phyloP scores from a whole-genome alignment of 2,888 invertebrate genomes.

The Sesia bembeciformis region DNA sequence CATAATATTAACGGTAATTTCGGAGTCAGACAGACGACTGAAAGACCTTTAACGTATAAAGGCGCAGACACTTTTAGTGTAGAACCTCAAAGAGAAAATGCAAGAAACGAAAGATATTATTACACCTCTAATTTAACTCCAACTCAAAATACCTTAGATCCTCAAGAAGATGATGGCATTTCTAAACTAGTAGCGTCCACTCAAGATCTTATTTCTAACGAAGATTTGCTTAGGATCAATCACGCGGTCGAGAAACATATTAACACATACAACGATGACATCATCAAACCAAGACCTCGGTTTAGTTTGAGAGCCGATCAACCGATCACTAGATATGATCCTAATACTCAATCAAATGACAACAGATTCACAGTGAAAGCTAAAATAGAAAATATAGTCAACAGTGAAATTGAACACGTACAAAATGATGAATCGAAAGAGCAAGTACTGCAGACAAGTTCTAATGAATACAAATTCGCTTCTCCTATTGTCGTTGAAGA shows the following conservation, averaged over 20 bases:
- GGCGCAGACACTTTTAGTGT: slow-evolving; percentile 40
- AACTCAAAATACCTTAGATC: slow-evolving; percentile 17
- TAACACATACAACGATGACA: slow-evolving; percentile 38
- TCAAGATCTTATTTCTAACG: slow-evolving; percentile 75
- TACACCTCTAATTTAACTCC: slow-evolving; percentile 32
- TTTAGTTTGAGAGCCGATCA: slow-evolving; percentile 25
- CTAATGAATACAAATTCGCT: slow-evolving; percentile 44
- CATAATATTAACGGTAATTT: slow-evolving; percentile 40
- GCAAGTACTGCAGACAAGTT: slow-evolving; percentile 22
- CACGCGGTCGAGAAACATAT: slow-evolving; percentile 51
- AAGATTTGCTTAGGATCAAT: slow-evolving; percentile 78
- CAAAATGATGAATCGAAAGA: slow-evolving; percentile 23
- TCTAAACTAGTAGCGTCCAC: slow-evolving; percentile 73
- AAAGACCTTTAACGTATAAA: slow-evolving; percentile 29
- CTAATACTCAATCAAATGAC: slow-evolving; percentile 13
- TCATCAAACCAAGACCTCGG: slow-evolving; percentile 40
- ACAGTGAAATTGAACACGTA: slow-evolving; percentile 28
- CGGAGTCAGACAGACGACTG: slow-evolving; percentile 35
- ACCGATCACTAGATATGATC: slow-evolving; percentile 17
- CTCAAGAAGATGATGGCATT: slow-evolving; percentile 40
- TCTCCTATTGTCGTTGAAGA: slow-evolving; percentile 68
- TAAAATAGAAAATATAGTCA: slow-evolving; percentile 46
- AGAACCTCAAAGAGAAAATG: slow-evolving; percentile 33
- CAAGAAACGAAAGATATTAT: slow-evolving; percentile 47
- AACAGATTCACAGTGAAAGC: slow-evolving; percentile 46